phyloP scores from a whole-genome alignment of 2,113 vertebrate genomes.

The Brachypteracias leptosomus region DNA sequence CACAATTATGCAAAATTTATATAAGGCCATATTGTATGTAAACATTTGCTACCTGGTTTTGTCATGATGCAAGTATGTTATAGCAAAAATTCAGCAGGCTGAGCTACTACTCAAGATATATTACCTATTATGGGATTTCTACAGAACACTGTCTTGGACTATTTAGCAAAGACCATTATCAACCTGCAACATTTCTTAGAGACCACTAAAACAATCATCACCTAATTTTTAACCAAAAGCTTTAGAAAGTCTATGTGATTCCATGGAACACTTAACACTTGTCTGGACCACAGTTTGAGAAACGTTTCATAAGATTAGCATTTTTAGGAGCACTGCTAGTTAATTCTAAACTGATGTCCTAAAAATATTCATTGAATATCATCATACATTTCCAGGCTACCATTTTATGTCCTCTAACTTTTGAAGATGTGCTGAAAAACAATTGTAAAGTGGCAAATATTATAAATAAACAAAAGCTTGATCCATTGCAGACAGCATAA shows the following conservation, averaged over 20 bases:
- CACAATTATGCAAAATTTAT: background rate
- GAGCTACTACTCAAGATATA: background rate
- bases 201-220: background rate
- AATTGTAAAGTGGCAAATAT: background rate
- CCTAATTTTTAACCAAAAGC: background rate
- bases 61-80: background rate
- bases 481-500: background rate
- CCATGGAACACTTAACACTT: background rate
- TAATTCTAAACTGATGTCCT: background rate
- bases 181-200: background rate
- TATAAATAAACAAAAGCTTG: background rate
- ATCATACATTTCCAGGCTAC: background rate
- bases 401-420: background rate
- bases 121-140: background rate
- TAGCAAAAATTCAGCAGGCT: background rate
- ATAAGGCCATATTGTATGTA: background rate
- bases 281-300: background rate
- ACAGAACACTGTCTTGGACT: background rate
- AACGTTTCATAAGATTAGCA: background rate
- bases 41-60: background rate
- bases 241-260: fast-evolving
- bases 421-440: background rate
- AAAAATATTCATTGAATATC: background rate
- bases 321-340: background rate
- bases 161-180: background rate